phyloP scores from a whole-genome alignment of 2,888 invertebrate species.

The Cyaniris semiargus region DNA sequence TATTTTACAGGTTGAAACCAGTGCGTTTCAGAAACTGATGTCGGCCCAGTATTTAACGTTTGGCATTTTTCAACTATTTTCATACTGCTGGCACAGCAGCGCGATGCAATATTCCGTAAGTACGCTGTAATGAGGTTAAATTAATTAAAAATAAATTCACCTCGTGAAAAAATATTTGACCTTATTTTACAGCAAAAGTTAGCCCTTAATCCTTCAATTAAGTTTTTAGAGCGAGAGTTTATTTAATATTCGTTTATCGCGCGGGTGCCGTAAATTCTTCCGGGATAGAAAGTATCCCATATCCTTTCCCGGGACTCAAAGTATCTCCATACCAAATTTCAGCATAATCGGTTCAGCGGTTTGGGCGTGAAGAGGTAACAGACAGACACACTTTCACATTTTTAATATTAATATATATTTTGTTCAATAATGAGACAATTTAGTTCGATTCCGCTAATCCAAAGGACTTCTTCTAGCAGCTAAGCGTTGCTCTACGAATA shows the following conservation, averaged over 20 bases:
- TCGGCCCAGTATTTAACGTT: conserved; percentile 20
- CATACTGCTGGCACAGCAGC: conserved; percentile 18
- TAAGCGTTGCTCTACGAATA: no score
- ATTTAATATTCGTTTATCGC: not conserved
- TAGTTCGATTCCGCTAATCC: no score
- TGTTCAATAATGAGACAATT: not conserved
- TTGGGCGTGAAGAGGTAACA: no score
- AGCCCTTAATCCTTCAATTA: not conserved
- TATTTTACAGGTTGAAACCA: conserved; percentile 20
- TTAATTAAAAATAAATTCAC: not conserved
- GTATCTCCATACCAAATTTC: no score
- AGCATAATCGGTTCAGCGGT: no score
- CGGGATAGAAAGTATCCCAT: no score
- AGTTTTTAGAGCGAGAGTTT: not conserved
- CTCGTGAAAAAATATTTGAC: not conserved
- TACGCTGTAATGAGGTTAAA: not conserved
- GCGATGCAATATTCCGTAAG: conserved; percentile 5
- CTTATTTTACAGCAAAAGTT: not conserved
- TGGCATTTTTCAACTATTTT: conserved; percentile 13
- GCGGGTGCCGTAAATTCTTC: no score
- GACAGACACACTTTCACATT: no score
- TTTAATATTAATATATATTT: not conserved
- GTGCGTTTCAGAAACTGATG: conserved; percentile 25
- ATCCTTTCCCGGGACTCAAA: no score
- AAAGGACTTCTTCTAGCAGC: no score